These are phyloP conservation scores for Capromys pilorides DNA, from an alignment of 2,797 vertebrate genomes.

Conservation along the genomic window DNA sequence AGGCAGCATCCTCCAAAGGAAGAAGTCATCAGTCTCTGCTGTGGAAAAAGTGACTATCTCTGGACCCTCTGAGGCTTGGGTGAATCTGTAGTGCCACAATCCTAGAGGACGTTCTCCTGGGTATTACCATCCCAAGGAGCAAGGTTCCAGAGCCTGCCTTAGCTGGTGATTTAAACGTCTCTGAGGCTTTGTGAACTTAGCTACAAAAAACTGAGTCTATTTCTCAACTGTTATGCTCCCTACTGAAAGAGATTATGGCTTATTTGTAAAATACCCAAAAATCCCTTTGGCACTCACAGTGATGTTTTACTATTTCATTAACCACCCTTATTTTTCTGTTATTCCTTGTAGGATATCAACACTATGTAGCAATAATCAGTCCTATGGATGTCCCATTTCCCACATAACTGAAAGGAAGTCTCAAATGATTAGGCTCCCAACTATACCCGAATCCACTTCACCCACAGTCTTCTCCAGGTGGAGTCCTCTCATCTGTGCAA, in stretches of 20 bases:
- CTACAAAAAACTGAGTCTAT: not conserved
- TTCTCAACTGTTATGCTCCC: not conserved
- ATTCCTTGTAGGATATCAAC: not conserved
- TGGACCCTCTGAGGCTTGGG: not conserved
- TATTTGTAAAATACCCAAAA: conserved; percentile 37
- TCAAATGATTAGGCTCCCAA: not conserved
- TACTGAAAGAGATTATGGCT: not conserved
- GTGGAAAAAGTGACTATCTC: not conserved
- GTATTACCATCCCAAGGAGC: not conserved
- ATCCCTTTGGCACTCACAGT: not conserved
- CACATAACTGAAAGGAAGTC: not conserved
- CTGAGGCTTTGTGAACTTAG: conserved; percentile 17
- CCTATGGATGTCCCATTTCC: not conserved
- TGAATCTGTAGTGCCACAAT: not conserved
- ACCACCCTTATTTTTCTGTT: not conserved
- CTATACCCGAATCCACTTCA: not conserved
- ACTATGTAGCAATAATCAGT: not conserved
- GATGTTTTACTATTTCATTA: conserved; percentile 23
- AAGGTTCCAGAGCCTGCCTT: not conserved
- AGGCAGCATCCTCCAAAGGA: not conserved
- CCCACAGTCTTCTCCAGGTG: not conserved
- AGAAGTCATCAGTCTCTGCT: not conserved
- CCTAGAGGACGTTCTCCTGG: not conserved
- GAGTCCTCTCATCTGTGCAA: not conserved
- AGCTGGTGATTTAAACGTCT: not conserved